A percentile compares a stretch with the other conserved stretches of the same genome.
Conservation (phyloP, 2,888 invertebrate species). For the Entomobrya proxima region DNA sequence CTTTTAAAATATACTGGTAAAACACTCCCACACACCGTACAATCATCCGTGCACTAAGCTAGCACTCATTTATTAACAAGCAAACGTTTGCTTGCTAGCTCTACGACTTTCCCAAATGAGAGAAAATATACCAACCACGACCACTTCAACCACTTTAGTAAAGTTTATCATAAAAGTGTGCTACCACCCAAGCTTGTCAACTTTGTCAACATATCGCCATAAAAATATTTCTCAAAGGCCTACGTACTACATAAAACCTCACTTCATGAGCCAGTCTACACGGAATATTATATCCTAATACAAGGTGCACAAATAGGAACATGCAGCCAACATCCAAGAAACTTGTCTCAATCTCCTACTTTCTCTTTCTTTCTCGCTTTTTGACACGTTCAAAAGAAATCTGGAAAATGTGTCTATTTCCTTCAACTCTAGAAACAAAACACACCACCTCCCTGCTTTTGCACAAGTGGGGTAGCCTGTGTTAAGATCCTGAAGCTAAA, state of each 20-base stretch:
- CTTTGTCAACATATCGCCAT: constrained; percentile 40
- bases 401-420: constrained; percentile 8
- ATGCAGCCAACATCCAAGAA: not conserved
- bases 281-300: not conserved
- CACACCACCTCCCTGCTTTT: not conserved
- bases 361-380: not conserved
- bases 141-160: constrained; percentile 11
- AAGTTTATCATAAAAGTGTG: not conserved
- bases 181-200: constrained; percentile 23
- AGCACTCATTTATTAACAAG: not conserved
- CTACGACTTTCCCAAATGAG: not conserved
- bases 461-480: not conserved
- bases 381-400: constrained; percentile 44
- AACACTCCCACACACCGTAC: no score
- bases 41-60: not conserved
- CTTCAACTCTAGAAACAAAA: constrained; percentile 26
- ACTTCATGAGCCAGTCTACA: not conserved
- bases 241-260: not conserved
- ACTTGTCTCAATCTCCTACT: not conserved
- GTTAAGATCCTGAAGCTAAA: constrained; percentile 42
- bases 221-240: constrained; percentile 10
- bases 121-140: not conserved
- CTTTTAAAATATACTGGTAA: no score
- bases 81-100: not conserved
- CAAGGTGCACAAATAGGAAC: not conserved